Base-by-base conservation (phyloP, 2,797 vertebrate genomes). In the Alcedo atthis region DNA sequence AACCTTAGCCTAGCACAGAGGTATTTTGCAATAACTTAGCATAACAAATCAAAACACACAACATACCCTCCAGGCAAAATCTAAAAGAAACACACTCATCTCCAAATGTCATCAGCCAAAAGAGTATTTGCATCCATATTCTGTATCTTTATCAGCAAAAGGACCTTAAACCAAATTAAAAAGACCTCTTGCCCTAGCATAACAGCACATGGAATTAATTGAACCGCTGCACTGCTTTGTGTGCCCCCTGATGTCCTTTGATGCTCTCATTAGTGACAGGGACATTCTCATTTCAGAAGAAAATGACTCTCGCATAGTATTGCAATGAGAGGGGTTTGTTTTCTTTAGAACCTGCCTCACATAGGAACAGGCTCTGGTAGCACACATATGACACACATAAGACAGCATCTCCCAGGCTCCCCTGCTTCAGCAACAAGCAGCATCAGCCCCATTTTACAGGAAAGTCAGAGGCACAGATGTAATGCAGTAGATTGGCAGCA, bases 41-140 rank as follows among this genome's bases (percentile, higher is more conserved):
- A 33, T 82, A 90, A 89, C 40, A 85, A 92, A 90, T 78, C 48
- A 80, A 83, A 90, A 80, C 58, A 87, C 30, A 59, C 20, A 92
- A 70, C 22, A 58, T 14, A 66, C 20, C 87, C 70, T 93, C 62
- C 4, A 15, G 87, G 48, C 35, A 92, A 90, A 75, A 80, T 12
- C 64, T 85, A 57, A 35, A 80, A 76, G 54, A 69, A 94, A 55
- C 26, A 45, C 7, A 11, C 24, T 90, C 59, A 16, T 81, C 64
- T 84, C 48, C 42, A 91, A 87, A 75, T 87, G 55, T 78, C 85
- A 86, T 74, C 89, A 79, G 58, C 42, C 80, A 45, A 75, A 94
- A 87, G 28, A 83, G 2, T n/a, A 79, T 94, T 94, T 91, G 85
- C 81, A 89, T 82, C 48, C 53, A 33, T 33, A 64, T 37, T 58